Evolutionary conservation across 2,888 invertebrate species (phyloP), one percentile per base, ranked within the genome.

Genomic region (Scaptomyza flava): DNA sequence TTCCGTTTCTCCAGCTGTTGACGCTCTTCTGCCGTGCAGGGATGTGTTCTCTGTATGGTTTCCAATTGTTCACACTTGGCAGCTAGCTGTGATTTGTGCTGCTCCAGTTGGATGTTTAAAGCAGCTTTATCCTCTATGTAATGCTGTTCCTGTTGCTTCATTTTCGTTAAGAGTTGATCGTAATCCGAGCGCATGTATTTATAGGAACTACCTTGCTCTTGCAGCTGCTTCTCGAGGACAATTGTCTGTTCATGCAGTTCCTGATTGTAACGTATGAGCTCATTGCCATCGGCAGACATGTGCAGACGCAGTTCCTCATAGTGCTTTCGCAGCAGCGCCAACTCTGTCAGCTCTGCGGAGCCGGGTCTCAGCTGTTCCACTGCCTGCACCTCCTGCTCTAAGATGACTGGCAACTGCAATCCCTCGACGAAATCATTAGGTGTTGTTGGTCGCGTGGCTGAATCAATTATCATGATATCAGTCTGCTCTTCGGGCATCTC

Each of bases 141-240:
- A 2, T 77, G 77, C 33, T 89, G 63, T 57, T 91, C 90, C 9
- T 76, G 79, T 0, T 73, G 68, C 53, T 90, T 91, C 0, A 67
- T 46, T 11, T 82, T 77, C 0, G 73, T 82, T 3, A 91, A 64
- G 45, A 81, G 62, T 30, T 83, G 59, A 60, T 92, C 91, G 42
- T 89, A 91, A 20, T 92, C 92, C 48, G 83, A 80, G 14, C 89
- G 88, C 68, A 92, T 84, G 48, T 87, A 91, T 4, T 75, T 78
- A 52, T 87, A 91, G 43, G 89, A 83, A 31, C 82, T 89, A 20
- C 58, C 66, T 58, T 89, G 79, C 34, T 74, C 70, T 5, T 74
- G 79, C 30, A 91, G 54, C 45, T 89, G 73, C n/a, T 79, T 62
- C 62, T 92, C 89, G n/a, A 89, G 38, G 0, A 53, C 41, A 0